phyloP scores from a whole-genome alignment of 2,888 invertebrate species.

The Cecidostiba fungosa region DNA sequence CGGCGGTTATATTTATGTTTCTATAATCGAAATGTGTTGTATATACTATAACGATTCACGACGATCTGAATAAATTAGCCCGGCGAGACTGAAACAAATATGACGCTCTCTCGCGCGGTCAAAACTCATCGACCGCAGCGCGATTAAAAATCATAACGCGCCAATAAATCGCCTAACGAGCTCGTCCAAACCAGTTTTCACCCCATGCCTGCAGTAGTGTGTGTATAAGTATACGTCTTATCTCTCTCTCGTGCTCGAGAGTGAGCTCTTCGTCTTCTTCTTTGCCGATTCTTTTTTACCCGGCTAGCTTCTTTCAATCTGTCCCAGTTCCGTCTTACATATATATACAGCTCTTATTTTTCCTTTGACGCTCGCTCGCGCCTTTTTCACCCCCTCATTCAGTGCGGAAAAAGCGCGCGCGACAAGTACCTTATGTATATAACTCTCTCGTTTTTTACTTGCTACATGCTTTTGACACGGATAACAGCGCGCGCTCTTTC shows the following conservation, averaged over 20 bases:
- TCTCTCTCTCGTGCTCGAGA: neutral
- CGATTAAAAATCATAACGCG: slow-evolving; percentile 59
- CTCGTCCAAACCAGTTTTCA: slow-evolving; percentile 42
- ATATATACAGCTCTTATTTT: slow-evolving; percentile 10
- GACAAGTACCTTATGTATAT: slow-evolving; percentile 32
- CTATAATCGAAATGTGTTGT: no score
- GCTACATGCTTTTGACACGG: neutral
- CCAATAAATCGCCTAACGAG: slow-evolving; percentile 57
- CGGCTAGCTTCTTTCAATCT: slow-evolving; percentile 37
- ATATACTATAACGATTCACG: neutral
- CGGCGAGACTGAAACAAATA: no score
- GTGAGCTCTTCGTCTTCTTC: neutral
- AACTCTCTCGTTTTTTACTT: neutral
- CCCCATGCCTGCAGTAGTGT: neutral
- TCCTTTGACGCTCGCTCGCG: slow-evolving; percentile 1
- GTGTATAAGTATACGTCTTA: neutral
- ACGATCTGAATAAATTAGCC: neutral
- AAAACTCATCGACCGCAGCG: slow-evolving; percentile 24
- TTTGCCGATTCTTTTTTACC: slow-evolving; percentile 42
- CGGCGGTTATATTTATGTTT: no score
- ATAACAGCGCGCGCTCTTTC: no score
- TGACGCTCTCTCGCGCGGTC: no score
- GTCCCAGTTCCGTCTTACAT: slow-evolving; percentile 37
- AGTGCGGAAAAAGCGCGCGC: slow-evolving; percentile 15
- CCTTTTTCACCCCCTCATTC: slow-evolving; percentile 21